A percentile compares a stretch with the other conserved stretches of the same genome.
Conservation (phyloP, 2,888 invertebrate genomes). For the Thalpophila matura region DNA sequence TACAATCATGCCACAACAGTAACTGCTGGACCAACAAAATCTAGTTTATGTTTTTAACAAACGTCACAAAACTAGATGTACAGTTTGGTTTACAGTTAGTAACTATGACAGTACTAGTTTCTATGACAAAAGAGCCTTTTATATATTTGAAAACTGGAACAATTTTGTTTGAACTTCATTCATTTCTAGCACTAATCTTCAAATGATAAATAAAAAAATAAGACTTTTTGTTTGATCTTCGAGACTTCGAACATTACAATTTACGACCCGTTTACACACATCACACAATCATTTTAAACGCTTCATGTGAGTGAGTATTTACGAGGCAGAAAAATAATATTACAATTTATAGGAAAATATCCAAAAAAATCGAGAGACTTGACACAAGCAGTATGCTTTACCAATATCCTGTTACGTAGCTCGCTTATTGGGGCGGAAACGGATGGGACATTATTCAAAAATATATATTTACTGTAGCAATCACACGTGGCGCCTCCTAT, state of each 20-base stretch:
- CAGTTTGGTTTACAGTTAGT: slow-evolving; percentile 25
- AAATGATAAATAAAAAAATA: not conserved
- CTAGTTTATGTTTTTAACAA: slow-evolving; percentile 30
- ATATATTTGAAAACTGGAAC: not conserved
- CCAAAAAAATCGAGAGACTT: slow-evolving; percentile 15
- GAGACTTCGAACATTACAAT: not conserved
- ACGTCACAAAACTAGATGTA: slow-evolving; percentile 27
- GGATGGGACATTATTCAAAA: slow-evolving; percentile 56
- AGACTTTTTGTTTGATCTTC: not conserved
- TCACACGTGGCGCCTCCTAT: slow-evolving; percentile 51
- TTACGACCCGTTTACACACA: too few relatives aligned
- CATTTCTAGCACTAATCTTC: too few relatives aligned
- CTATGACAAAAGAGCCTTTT: not conserved
- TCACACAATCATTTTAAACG: too few relatives aligned
- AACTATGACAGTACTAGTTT: slow-evolving; percentile 22
- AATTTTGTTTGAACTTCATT: not conserved
- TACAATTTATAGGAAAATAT: slow-evolving; percentile 2
- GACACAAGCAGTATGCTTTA: slow-evolving; percentile 44
- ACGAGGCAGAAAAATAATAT: not conserved
- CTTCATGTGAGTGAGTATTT: too few relatives aligned
- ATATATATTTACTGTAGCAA: slow-evolving; percentile 50
- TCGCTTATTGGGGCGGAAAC: slow-evolving; percentile 44
- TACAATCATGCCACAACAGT: not conserved
- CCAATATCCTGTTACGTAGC: slow-evolving; percentile 51
- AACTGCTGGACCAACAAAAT: not conserved